Conservation (phyloP, 1,140 invertebrate genomes). For the Drosophila azteca region DNA sequence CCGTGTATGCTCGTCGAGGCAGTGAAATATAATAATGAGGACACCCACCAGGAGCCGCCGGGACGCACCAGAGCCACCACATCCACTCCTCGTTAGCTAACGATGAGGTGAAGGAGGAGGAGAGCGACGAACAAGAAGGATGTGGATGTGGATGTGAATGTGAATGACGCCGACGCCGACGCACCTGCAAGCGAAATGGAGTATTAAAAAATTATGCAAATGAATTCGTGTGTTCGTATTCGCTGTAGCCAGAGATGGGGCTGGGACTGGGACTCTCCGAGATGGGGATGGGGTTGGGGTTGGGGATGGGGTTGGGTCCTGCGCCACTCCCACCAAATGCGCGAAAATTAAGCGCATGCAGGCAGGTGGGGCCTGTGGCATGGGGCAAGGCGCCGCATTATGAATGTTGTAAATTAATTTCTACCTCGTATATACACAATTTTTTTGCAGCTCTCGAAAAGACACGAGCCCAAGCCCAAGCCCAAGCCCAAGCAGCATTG, state of each 20-base stretch:
- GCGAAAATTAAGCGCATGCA: conserved; percentile 70
- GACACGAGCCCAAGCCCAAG: conserved; percentile 49
- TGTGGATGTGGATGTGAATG: too few relatives aligned
- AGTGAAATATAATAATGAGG: conserved; percentile 80
- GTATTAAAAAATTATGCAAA: conserved; percentile 82
- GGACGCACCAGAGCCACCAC: conserved; percentile 23
- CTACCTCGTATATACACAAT: conserved; percentile 17
- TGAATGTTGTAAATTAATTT: conserved; percentile 78
- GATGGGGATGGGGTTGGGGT: not conserved
- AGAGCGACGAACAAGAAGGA: too few relatives aligned
- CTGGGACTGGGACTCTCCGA: not conserved
- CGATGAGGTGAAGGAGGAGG: conserved; percentile 12
- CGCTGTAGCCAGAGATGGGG: conserved; percentile 18
- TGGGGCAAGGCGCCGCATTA: conserved; percentile 50
- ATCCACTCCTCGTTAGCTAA: conserved; percentile 66
- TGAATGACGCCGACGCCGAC: conserved; percentile 36
- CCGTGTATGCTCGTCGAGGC: conserved; percentile 56
- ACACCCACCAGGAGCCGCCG: conserved; percentile 53
- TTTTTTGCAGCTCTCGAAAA: conserved; percentile 48
- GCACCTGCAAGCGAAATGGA: conserved; percentile 74
- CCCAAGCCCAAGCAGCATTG: conserved; percentile 25
- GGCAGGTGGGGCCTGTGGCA: not conserved
- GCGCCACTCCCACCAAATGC: conserved; percentile 59
- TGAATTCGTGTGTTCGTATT: conserved; percentile 73
- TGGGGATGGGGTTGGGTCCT: not conserved